Evolutionary conservation across 2,797 vertebrate species (phyloP).

Genomic region (Protosalanx chinensis): DNA sequence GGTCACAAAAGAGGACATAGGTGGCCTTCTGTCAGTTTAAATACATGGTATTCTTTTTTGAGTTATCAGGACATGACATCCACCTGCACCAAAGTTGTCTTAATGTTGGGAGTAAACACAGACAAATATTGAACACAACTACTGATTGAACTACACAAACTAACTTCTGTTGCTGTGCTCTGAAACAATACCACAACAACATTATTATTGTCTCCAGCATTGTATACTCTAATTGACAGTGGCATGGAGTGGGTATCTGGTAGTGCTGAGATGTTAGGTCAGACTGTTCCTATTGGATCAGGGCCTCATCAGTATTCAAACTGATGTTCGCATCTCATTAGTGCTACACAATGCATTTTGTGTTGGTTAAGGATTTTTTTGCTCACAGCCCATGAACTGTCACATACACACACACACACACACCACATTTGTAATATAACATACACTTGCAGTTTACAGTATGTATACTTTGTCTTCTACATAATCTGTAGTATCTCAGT

Average conservation of each 20-base stretch:
- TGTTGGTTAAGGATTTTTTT: not conserved
- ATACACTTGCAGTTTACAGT: too few species aligned
- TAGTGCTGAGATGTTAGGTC: too few species aligned
- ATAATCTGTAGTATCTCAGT: too few species aligned
- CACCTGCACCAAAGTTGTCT: not conserved
- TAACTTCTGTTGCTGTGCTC: too few species aligned
- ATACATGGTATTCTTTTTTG: not conserved
- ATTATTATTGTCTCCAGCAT: not conserved
- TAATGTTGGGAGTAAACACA: not conserved
- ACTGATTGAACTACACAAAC: not conserved
- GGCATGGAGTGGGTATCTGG: too few species aligned
- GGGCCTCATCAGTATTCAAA: slow-evolving; percentile 8
- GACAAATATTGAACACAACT: not conserved
- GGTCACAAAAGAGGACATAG: not conserved
- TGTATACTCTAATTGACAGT: not conserved
- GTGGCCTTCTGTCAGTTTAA: not conserved
- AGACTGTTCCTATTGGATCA: not conserved
- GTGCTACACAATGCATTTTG: slow-evolving; percentile 7
- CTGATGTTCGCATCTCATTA: not conserved
- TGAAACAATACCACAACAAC: not conserved
- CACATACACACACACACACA: too few species aligned
- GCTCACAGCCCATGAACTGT: not conserved
- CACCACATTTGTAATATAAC: too few species aligned
- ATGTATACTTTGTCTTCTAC: too few species aligned
- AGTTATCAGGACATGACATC: not conserved